phyloP scores from a whole-genome alignment of 1,140 invertebrate species.

The Zaprionus capensis region DNA sequence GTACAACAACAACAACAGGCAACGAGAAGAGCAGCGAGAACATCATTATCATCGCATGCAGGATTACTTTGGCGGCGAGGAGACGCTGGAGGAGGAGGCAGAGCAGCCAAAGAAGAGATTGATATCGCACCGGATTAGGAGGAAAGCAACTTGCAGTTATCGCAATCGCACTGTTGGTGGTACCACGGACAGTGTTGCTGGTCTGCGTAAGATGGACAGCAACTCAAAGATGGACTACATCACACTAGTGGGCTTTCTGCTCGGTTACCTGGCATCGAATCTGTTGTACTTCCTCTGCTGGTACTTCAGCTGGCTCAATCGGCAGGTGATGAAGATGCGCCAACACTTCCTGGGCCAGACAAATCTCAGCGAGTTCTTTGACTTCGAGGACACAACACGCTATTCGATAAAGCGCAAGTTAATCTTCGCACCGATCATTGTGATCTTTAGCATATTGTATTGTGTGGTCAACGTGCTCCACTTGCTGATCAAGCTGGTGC shows the following conservation, averaged over 20 bases:
- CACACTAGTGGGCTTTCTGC: constrained; percentile 62
- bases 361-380: constrained; percentile 67
- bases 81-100: too few species aligned
- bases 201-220: background rate
- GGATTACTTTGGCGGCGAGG: background rate
- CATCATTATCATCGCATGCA: too few species aligned
- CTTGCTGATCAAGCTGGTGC: constrained; percentile 55
- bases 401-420: constrained; percentile 62
- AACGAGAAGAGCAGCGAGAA: background rate
- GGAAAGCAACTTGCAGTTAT: background rate
- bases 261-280: constrained; percentile 62
- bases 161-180: background rate
- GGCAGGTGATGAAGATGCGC: constrained; percentile 53
- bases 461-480: constrained; percentile 59
- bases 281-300: constrained; percentile 59
- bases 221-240: constrained; percentile 68
- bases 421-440: constrained; percentile 56
- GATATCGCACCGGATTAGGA: background rate
- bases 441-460: constrained; percentile 56
- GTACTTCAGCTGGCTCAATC: constrained; percentile 69
- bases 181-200: too few species aligned
- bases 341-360: constrained; percentile 53
- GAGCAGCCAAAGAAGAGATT: background rate
- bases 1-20: background rate
- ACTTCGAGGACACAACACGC: constrained; percentile 61